phyloP scores from a whole-genome alignment of 2,797 vertebrate species.

The Myiothlypis coronata region DNA sequence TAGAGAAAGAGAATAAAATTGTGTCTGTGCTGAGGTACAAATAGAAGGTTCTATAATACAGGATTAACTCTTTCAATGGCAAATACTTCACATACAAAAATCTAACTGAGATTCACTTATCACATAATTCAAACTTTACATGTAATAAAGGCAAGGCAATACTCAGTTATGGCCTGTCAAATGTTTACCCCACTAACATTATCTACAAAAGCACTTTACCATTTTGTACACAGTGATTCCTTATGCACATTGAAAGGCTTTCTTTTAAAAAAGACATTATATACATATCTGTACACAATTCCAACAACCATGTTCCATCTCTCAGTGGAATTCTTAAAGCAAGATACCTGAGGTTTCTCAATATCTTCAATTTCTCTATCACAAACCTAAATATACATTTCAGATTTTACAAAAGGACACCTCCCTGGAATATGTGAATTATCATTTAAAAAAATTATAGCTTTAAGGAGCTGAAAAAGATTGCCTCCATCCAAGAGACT shows the following conservation, averaged over 20 bases:
- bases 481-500: slow-evolving; percentile 52
- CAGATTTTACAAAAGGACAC: slow-evolving; percentile 75
- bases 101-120: slow-evolving; percentile 69
- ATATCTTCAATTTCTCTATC: slow-evolving; percentile 84
- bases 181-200: slow-evolving; percentile 84
- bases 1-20: slow-evolving; percentile 11
- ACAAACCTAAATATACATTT: slow-evolving; percentile 82
- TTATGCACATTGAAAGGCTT: slow-evolving; percentile 76
- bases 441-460: slow-evolving; percentile 70
- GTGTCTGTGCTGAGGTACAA: slow-evolving; percentile 68
- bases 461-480: slow-evolving; percentile 74
- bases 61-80: slow-evolving; percentile 74
- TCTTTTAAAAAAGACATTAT: slow-evolving; percentile 87
- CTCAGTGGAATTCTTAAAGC: slow-evolving; percentile 82
- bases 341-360: slow-evolving; percentile 94
- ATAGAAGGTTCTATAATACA: slow-evolving; percentile 61
- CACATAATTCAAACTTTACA: slow-evolving; percentile 78
- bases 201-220: slow-evolving; percentile 91
- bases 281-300: slow-evolving; percentile 89
- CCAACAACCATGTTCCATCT: slow-evolving; percentile 77
- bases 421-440: slow-evolving; percentile 80
- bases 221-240: slow-evolving; percentile 86
- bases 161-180: slow-evolving; percentile 87
- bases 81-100: slow-evolving; percentile 75
- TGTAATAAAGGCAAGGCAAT: slow-evolving; percentile 88